These are phyloP conservation scores for Polyodon spathula DNA, from an alignment of 2,113 vertebrate species.

Conservation along the genomic window DNA sequence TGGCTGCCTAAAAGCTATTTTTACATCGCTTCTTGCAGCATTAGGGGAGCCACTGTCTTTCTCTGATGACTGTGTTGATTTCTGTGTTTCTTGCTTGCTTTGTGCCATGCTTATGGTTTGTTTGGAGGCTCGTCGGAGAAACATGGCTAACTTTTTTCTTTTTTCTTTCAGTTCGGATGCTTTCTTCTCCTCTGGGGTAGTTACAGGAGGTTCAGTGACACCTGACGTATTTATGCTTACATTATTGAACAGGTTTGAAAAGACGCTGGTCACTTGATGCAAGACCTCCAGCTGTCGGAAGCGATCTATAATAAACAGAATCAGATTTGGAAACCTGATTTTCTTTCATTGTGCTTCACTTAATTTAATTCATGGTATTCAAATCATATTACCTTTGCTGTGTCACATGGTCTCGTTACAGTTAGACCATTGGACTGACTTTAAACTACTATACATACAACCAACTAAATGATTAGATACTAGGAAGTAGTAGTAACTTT, in stretches of 20 bases:
- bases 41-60: neutral
- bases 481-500: too few species aligned
- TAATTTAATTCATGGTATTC: too few species aligned
- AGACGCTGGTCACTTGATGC: conserved; percentile 29
- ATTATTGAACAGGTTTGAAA: conserved; percentile 39
- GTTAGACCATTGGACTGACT: too few species aligned
- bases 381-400: too few species aligned
- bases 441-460: too few species aligned
- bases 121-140: conserved; percentile 34
- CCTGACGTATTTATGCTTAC: conserved; percentile 18
- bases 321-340: too few species aligned
- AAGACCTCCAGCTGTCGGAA: conserved; percentile 49
- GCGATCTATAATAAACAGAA: conserved; percentile 21
- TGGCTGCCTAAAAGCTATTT: neutral
- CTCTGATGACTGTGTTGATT: neutral
- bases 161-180: neutral
- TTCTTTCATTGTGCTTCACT: too few species aligned
- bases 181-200: neutral
- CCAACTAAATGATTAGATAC: too few species aligned
- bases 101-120: neutral
- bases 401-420: too few species aligned
- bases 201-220: neutral
- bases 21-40: neutral
- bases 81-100: neutral
- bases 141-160: conserved; percentile 25